Conservation (phyloP, 2,888 invertebrate species). For the Dendrolimus pini region DNA sequence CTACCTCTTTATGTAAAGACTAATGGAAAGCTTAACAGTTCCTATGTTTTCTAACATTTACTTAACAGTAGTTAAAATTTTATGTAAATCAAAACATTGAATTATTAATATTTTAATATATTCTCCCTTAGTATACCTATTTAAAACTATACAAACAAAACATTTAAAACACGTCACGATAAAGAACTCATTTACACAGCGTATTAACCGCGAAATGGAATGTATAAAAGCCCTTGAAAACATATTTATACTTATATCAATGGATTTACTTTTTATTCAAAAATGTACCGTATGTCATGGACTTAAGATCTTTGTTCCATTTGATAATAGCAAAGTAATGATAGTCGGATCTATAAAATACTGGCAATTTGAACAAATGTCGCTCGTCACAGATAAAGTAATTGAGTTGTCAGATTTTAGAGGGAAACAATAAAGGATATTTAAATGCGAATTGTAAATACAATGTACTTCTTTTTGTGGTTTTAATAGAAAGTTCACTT, state of each 20-base stretch:
- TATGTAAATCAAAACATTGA: not conserved
- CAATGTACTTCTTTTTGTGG: too few species aligned
- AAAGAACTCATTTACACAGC: slow-evolving; percentile 74
- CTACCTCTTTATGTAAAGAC: too few species aligned
- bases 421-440: slow-evolving; percentile 36
- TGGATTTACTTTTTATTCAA: not conserved
- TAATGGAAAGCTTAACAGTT: too few species aligned
- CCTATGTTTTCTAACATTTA: too few species aligned
- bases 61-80: too few species aligned
- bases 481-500: too few species aligned
- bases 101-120: slow-evolving; percentile 45
- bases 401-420: slow-evolving; percentile 67
- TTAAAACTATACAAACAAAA: slow-evolving; percentile 55
- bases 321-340: slow-evolving; percentile 5
- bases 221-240: slow-evolving; percentile 46
- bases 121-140: slow-evolving; percentile 54
- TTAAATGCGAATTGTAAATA: too few species aligned
- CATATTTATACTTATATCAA: slow-evolving; percentile 18
- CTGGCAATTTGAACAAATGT: slow-evolving; percentile 71
- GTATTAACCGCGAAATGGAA: slow-evolving; percentile 67
- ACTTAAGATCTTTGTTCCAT: not conserved
- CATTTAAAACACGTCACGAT: slow-evolving; percentile 59
- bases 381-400: slow-evolving; percentile 50
- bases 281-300: not conserved
- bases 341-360: slow-evolving; percentile 33